Conservation (phyloP, 2,888 invertebrate genomes). For the Alviniconcha strummeri region DNA sequence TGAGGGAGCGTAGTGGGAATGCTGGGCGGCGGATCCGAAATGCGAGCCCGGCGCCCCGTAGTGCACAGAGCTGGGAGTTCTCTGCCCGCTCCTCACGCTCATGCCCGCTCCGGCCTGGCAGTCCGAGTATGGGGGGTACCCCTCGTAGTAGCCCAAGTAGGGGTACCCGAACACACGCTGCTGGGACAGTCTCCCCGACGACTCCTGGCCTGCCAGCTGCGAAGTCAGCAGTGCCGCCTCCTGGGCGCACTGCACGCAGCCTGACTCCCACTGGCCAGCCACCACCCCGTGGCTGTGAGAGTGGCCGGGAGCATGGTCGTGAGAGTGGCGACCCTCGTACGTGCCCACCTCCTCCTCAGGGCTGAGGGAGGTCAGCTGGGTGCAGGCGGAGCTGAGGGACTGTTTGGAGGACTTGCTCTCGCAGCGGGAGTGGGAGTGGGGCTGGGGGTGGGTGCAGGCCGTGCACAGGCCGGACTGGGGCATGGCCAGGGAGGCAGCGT, state of each 20-base stretch:
- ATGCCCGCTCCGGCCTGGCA: conserved; percentile 13
- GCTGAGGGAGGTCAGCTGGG: conserved; percentile 43
- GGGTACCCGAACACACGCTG: conserved; percentile 19
- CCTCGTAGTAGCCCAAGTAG: conserved; percentile 24
- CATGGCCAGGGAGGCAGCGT: conserved; percentile 15
- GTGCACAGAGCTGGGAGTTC: conserved; percentile 12
- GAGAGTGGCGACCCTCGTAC: conserved; percentile 6
- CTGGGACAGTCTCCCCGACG: background rate
- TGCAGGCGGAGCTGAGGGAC: conserved; percentile 44
- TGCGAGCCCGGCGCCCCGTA: background rate
- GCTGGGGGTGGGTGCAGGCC: conserved; percentile 1
- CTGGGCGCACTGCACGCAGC: conserved; percentile 29
- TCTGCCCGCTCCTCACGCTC: background rate
- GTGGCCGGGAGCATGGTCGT: background rate
- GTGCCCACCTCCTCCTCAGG: conserved; percentile 41
- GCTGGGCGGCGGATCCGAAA: conserved; percentile 13
- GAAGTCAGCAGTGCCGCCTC: conserved; percentile 31
- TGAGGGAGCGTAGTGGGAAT: conserved; percentile 26
- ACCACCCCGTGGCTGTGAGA: conserved; percentile 13
- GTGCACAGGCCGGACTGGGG: background rate
- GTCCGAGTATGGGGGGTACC: conserved; percentile 14
- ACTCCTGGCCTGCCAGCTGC: conserved; percentile 22
- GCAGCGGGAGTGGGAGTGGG: conserved; percentile 34
- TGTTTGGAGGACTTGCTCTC: conserved; percentile 46
- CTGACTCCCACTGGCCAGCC: conserved; percentile 13